Conservation (phyloP, 2,797 vertebrate species). For the Hipposideros larvatus region DNA sequence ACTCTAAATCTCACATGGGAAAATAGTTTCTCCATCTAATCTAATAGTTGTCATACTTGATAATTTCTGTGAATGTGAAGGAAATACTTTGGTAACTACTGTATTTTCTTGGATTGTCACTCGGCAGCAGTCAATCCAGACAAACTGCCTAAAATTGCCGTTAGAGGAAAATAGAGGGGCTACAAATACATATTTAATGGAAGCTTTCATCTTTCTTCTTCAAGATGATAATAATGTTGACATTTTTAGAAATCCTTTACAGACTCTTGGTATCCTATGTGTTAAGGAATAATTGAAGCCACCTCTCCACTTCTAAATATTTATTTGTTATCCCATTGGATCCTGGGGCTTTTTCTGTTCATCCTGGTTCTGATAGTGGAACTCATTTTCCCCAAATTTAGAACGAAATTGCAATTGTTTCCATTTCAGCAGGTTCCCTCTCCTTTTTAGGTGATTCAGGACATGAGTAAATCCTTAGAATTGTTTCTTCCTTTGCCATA, state of each 20-base stretch:
- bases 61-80: background rate
- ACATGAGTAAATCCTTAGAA: background rate
- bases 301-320: background rate
- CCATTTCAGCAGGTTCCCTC: background rate
- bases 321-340: background rate
- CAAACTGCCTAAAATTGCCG: background rate
- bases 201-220: constrained; percentile 29
- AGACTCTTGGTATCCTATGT: background rate
- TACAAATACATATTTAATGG: background rate
- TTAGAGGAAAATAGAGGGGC: background rate
- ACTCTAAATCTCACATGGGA: background rate
- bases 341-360: background rate
- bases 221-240: background rate
- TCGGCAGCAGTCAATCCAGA: background rate
- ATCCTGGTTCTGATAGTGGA: background rate
- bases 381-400: background rate
- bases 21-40: background rate
- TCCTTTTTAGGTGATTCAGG: background rate
- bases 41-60: background rate
- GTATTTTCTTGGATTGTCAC: background rate
- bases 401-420: background rate
- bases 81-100: background rate
- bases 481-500: background rate
- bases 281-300: background rate
- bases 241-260: background rate